Evolutionary conservation across 1,140 invertebrate genomes (phyloP).

Genomic region (Lamellibrachia luymesi): DNA sequence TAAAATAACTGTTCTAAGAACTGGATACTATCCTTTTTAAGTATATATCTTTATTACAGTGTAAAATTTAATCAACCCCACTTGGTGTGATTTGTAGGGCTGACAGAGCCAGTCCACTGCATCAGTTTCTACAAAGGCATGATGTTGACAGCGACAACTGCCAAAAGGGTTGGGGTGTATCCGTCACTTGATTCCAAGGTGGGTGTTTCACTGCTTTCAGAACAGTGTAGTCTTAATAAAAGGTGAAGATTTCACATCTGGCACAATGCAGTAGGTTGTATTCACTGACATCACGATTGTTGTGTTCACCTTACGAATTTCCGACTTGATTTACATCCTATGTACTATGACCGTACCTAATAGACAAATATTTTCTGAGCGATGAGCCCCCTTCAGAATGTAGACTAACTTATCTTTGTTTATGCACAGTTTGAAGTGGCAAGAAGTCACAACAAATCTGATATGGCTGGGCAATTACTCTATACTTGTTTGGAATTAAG

Average conservation of each 20-base stretch:
- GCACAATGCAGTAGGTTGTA: background rate
- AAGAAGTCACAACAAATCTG: too few species aligned
- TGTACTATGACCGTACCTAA: background rate
- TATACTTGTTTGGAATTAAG: too few species aligned
- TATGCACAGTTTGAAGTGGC: too few species aligned
- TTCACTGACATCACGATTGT: background rate
- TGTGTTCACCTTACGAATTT: too few species aligned
- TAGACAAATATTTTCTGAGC: background rate
- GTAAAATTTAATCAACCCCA: background rate
- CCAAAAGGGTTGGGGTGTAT: constrained; percentile 87
- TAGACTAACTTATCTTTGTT: too few species aligned
- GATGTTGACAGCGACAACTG: constrained; percentile 59
- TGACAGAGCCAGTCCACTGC: constrained; percentile 87
- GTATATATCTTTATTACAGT: background rate
- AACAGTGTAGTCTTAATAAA: background rate
- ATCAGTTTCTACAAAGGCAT: constrained; percentile 80
- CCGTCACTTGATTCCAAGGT: constrained; percentile 64
- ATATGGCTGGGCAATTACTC: too few species aligned
- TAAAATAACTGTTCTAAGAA: background rate
- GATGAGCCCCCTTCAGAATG: background rate
- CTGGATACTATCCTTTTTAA: background rate
- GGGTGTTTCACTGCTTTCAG: background rate
- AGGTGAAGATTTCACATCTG: background rate
- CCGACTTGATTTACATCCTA: background rate
- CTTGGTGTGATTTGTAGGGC: constrained; percentile 61